phyloP scores from a whole-genome alignment of 23 tunicate species.

The Corella eumyota region DNA sequence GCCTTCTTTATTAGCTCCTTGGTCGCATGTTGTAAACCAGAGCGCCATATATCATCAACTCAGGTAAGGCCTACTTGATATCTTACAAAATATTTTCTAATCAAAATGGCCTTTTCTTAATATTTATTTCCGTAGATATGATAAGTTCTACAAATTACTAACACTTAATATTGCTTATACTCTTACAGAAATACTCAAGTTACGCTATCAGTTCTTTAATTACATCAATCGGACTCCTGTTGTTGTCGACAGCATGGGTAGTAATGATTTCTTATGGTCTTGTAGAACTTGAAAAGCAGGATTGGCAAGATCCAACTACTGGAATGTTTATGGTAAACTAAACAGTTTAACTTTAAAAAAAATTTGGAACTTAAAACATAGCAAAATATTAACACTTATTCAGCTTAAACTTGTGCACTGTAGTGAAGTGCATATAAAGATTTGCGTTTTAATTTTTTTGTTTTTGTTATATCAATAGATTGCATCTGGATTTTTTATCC shows the following conservation, averaged over 20 bases:
- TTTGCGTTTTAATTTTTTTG: too few relatives aligned
- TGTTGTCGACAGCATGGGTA: conserved; percentile 15
- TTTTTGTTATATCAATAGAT: too few relatives aligned
- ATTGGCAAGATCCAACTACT: conserved; percentile 16
- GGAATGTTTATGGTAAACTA: conserved; percentile 12
- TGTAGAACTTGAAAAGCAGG: background rate
- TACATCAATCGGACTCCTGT: conserved; percentile 3
- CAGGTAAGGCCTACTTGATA: conserved; percentile 14
- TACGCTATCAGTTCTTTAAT: conserved; percentile 4
- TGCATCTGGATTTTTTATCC: conserved; percentile 1
- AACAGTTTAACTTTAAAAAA: background rate
- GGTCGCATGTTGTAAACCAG: conserved; percentile 9
- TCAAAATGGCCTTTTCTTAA: too few relatives aligned
- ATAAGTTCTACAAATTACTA: background rate
- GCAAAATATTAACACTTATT: too few relatives aligned
- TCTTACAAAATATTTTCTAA: too few relatives aligned
- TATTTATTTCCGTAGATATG: background rate
- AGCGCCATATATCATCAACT: background rate
- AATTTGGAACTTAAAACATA: background rate
- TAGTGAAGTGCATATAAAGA: too few relatives aligned
- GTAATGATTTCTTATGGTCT: conserved; percentile 11
- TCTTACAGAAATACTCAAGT: conserved; percentile 5
- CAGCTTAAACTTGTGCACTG: too few relatives aligned
- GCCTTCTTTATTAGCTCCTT: conserved; percentile 8
- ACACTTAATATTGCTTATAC: background rate